Percentiles rank a stretch among this genome's conserved stretches.
These are phyloP conservation scores for Macrostomum cliftonense DNA, from an alignment of 2,888 invertebrate genomes.

Conservation along the genomic window DNA sequence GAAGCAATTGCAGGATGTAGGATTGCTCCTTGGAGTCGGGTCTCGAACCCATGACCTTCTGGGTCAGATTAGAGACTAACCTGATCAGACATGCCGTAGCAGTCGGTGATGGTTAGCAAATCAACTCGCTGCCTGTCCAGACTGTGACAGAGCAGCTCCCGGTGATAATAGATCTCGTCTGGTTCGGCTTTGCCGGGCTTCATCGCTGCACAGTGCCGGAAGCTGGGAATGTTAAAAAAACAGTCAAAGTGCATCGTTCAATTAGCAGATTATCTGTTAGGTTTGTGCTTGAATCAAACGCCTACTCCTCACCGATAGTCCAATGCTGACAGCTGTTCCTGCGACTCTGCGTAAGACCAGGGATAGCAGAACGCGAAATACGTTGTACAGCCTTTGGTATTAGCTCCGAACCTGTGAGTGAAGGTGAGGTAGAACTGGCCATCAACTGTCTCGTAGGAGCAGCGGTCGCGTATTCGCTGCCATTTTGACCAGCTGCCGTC, in stretches of 20 bases:
- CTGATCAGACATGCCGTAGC: slow-evolving; percentile 53
- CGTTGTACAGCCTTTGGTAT: slow-evolving; percentile 45
- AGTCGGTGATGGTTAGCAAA: slow-evolving; percentile 61
- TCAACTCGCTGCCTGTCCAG: slow-evolving; percentile 59
- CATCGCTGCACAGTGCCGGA: neutral
- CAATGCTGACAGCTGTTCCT: slow-evolving; percentile 51
- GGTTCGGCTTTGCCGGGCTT: neutral
- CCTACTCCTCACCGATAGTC: slow-evolving; percentile 45
- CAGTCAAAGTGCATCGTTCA: no score
- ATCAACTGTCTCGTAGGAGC: slow-evolving; percentile 25
- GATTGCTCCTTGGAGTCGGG: no score
- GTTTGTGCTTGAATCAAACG: no score
- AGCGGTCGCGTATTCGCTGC: slow-evolving; percentile 4
- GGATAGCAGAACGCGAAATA: slow-evolving; percentile 82
- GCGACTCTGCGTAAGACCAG: slow-evolving; percentile 62
- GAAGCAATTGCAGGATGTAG: no score
- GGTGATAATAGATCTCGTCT: slow-evolving; percentile 53
- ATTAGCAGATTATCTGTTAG: no score
- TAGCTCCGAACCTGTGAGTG: slow-evolving; percentile 46
- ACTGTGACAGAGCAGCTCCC: slow-evolving; percentile 59
- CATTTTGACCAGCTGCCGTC: slow-evolving; percentile 1
- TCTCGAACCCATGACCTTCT: no score
- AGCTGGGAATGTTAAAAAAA: neutral
- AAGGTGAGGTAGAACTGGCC: slow-evolving; percentile 34
- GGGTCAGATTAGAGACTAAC: no score